phyloP scores from a whole-genome alignment of 2,888 invertebrate species.

The Hylaea fasciaria region DNA sequence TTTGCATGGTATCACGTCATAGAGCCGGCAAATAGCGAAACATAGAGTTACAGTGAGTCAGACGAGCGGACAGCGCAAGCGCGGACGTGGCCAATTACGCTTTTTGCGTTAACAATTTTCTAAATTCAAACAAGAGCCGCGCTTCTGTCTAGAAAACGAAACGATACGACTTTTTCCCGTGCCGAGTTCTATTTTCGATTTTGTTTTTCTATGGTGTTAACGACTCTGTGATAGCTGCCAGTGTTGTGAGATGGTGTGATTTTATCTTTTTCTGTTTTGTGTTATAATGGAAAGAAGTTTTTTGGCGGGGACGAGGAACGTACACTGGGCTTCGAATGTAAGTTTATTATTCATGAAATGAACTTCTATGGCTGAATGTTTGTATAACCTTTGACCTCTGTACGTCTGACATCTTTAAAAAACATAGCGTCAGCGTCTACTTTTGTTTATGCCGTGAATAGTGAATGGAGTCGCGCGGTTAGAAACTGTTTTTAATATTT shows the following conservation, averaged over 20 bases:
- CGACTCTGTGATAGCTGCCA: conserved; percentile 34
- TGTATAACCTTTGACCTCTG: conserved; percentile 48
- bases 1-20: conserved; percentile 70
- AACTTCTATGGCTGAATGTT: conserved; percentile 30
- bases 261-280: conserved; percentile 51
- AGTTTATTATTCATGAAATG: conserved; percentile 51
- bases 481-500: conserved; percentile 15
- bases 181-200: conserved; percentile 54
- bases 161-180: conserved; percentile 56
- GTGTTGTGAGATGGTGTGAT: conserved; percentile 76
- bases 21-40: conserved; percentile 47
- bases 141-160: conserved; percentile 65
- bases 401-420: conserved; percentile 7
- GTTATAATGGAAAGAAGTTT: conserved; percentile 80
- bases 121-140: conserved; percentile 63
- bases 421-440: conserved; percentile 14
- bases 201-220: conserved; percentile 49
- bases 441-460: conserved; percentile 29
- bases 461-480: conserved; percentile 5
- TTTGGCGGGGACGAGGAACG: conserved; percentile 73
- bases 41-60: conserved; percentile 64
- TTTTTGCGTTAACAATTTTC: conserved; percentile 72
- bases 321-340: conserved; percentile 80
- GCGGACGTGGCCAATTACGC: conserved; percentile 66
- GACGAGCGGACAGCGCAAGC: conserved; percentile 58